Conservation (phyloP, 1,140 invertebrate genomes). For the Euura saliciscinereae region DNA sequence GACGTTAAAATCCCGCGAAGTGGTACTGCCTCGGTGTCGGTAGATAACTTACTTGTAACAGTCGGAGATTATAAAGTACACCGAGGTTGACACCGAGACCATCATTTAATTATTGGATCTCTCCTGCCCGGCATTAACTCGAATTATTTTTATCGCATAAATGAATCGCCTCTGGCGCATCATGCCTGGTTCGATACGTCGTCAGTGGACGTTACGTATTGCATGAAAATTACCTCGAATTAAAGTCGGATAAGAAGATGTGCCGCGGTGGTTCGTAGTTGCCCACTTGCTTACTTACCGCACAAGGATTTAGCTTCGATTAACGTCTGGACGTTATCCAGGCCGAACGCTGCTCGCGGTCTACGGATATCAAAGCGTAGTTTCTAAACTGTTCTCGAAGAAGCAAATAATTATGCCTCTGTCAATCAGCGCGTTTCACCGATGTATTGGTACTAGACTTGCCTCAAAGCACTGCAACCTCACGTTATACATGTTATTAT, state of each 20-base stretch:
- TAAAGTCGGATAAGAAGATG: too few species aligned
- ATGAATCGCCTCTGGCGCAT: too few species aligned
- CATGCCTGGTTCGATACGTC: too few species aligned
- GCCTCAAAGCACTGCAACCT: neutral
- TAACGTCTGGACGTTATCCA: too few species aligned
- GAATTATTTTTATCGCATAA: too few species aligned
- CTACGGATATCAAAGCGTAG: neutral
- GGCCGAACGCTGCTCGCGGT: neutral
- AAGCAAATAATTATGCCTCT: conserved; percentile 5
- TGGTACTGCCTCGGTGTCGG: conserved; percentile 8
- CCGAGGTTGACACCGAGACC: too few species aligned
- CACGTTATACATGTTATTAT: neutral
- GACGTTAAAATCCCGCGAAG: conserved; percentile 22
- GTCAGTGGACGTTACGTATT: too few species aligned
- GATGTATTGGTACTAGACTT: neutral
- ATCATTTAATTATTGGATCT: too few species aligned
- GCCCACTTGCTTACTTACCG: neutral
- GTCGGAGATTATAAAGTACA: too few species aligned
- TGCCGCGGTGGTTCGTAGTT: neutral
- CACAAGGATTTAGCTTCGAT: neutral
- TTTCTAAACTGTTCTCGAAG: conserved; percentile 3
- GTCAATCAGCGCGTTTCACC: neutral
- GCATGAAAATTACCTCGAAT: too few species aligned
- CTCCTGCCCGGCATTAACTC: too few species aligned
- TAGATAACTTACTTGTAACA: too few species aligned